phyloP scores from a whole-genome alignment of 2,888 invertebrate species.

The Meta bourneti region DNA sequence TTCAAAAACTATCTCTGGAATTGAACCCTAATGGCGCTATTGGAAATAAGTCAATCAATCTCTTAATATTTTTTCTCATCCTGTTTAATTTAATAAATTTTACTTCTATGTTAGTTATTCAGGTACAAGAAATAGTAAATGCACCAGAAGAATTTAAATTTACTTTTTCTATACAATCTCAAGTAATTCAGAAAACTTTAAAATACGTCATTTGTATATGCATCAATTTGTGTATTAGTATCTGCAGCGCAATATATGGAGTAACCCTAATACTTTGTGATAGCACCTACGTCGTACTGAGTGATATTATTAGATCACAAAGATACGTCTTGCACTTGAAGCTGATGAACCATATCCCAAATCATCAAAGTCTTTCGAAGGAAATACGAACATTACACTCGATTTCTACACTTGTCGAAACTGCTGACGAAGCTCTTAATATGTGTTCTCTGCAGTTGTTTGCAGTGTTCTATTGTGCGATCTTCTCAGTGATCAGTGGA shows the following conservation, averaged over 20 bases:
- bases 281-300: neutral
- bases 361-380: neutral
- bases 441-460: neutral
- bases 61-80: too few species aligned
- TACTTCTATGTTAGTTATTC: neutral
- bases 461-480: neutral
- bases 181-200: neutral
- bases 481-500: neutral
- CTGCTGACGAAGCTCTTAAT: neutral
- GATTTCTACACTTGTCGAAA: neutral
- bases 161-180: neutral
- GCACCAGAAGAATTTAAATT: neutral
- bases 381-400: neutral
- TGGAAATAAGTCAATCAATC: too few species aligned
- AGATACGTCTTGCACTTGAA: neutral
- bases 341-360: neutral
- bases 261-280: neutral
- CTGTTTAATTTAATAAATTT: too few species aligned
- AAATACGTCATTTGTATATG: neutral
- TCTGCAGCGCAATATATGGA: neutral
- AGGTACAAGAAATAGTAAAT: neutral
- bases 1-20: too few species aligned
- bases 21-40: too few species aligned
- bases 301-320: neutral
- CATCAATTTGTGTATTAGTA: neutral